Base-by-base conservation (phyloP, 2,888 invertebrate species). In the Amaurobius ferox region DNA sequence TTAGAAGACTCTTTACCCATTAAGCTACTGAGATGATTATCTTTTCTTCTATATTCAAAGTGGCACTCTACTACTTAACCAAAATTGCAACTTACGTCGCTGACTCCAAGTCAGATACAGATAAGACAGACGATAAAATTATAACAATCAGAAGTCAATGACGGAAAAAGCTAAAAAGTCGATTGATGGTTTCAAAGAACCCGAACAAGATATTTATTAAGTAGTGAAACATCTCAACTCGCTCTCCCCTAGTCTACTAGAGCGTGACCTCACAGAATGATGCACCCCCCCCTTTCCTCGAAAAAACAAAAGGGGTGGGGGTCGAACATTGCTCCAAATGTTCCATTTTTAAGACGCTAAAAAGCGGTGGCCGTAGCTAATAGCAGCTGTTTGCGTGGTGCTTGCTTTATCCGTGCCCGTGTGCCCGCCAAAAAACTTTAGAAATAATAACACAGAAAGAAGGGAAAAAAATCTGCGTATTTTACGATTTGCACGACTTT, bases 331-430 rank as follows among this genome's bases (percentile, higher is more conserved):
- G 19, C 55, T 55, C 23, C 55, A 71, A 77, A 74, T 68, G 68
- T 68, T 40, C 39, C 61, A 66, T 30, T 71, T 83, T 83, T 76
- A 83, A 83, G 70, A 76, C 71, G 40, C 44, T 76, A 71, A 77
- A 71, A 76, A 77, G 29, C n/a, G 73, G 35, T 9, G 67, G 70
- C 70, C 26, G 35, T 71, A 71, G 76, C 78, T 85, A 85, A 85
- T 85, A 85, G 85, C 85, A 78, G 85, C 71, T 85, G 85, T 85
- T 85, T 78, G 83, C 76, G 72, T 62, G 85, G 78, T 70, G 35
- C 44, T 32, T 28, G 77, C 76, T 83, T 83, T 83, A 83, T 83
- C 83, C 83, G 70, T 76, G 70, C 70, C 39, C 67, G 30, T 68
- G 62, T 71, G 76, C 64, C 64, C 73, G 61, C 55, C 23, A 66